phyloP scores from a whole-genome alignment of 2,113 vertebrate genomes.

The Percina caprodes region DNA sequence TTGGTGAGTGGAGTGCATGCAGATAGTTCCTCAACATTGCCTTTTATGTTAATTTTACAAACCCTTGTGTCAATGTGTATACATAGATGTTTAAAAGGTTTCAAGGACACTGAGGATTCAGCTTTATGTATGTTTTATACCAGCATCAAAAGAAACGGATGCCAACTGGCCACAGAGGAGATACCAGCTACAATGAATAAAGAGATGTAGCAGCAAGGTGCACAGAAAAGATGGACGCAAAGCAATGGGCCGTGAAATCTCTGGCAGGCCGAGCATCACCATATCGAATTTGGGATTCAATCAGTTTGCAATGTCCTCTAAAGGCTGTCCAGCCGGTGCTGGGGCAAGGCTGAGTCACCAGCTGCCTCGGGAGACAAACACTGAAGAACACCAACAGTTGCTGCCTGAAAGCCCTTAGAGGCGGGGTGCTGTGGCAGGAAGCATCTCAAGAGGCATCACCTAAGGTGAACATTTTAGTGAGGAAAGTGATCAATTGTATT shows the following conservation, averaged over 20 bases:
- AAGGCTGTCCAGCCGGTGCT: conserved; percentile 38
- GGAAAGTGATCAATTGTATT: no score
- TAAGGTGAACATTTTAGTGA: not conserved
- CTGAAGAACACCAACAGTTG: conserved; percentile 36
- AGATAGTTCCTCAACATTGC: not conserved
- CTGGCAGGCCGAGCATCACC: conserved; percentile 47
- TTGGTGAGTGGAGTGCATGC: not conserved
- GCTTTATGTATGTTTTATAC: conserved; percentile 10
- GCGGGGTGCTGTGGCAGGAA: not conserved
- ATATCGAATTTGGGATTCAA: conserved; percentile 66
- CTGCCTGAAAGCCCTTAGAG: conserved; percentile 28
- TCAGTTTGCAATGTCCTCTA: conserved; percentile 56
- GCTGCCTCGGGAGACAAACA: conserved; percentile 27
- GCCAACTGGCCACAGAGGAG: conserved; percentile 19
- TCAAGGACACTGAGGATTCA: conserved; percentile 34
- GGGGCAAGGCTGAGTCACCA: conserved; percentile 51
- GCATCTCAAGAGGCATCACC: conserved; percentile 44
- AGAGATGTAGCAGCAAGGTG: conserved; percentile 51
- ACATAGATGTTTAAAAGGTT: conserved; percentile 23
- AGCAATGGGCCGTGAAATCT: conserved; percentile 55
- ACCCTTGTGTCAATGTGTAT: not conserved
- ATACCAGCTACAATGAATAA: conserved; percentile 6
- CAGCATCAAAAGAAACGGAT: conserved; percentile 15
- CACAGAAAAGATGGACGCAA: conserved; percentile 47
- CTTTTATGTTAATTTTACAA: conserved; percentile 25